Conservation (phyloP, 2,888 invertebrate species). For the Acanthococcus lagerstroemiae region DNA sequence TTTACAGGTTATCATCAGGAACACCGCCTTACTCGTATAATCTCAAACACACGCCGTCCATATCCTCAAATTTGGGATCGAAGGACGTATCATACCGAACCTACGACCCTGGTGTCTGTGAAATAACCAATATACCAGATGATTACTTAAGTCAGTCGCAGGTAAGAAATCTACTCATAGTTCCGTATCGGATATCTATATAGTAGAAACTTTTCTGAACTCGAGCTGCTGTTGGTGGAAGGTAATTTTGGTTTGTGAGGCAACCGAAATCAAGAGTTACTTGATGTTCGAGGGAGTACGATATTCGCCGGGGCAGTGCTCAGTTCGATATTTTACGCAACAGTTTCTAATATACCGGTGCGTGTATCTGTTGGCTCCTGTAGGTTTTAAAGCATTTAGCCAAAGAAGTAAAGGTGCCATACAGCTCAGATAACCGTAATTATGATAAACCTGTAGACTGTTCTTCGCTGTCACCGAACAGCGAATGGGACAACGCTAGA, state of each 20-base stretch:
- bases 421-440: conserved; percentile 12
- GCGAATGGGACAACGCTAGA: conserved; percentile 27
- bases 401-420: conserved; percentile 53
- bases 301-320: not conserved
- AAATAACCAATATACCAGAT: conserved; percentile 74
- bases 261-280: too few species aligned
- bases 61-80: conserved; percentile 9
- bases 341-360: not conserved
- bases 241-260: too few species aligned
- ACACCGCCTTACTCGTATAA: conserved; percentile 2
- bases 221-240: too few species aligned
- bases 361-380: not conserved
- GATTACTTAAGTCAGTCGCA: conserved; percentile 74
- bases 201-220: too few species aligned
- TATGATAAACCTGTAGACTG: conserved; percentile 20
- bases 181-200: too few species aligned
- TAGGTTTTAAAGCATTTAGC: conserved; percentile 68
- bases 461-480: conserved; percentile 10
- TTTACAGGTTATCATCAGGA: conserved; percentile 15
- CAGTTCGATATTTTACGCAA: not conserved
- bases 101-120: conserved; percentile 44
- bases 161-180: too few species aligned
- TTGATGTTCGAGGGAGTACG: not conserved
- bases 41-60: conserved; percentile 13
- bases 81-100: conserved; percentile 30